Base-by-base conservation (phyloP, 2,888 invertebrate genomes). In the Sicus ferrugineus region DNA sequence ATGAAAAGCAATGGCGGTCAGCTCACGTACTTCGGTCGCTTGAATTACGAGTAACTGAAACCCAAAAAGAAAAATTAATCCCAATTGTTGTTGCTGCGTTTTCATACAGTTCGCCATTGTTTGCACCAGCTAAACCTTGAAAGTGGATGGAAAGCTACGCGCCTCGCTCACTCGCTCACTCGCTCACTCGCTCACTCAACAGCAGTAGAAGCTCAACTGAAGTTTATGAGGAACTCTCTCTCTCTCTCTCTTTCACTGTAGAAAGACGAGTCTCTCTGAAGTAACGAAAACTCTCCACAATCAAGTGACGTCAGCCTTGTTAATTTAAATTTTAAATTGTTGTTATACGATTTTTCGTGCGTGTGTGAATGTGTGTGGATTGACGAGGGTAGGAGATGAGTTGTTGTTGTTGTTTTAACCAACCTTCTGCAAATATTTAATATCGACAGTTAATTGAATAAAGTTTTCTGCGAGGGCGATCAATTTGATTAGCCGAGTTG, bases 361-460 rank as follows among this genome's bases (percentile, higher is more conserved):
- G n/a, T n/a, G n/a, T n/a, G n/a, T n/a, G n/a, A n/a, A n/a, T n/a
- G n/a, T n/a, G n/a, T n/a, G n/a, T n/a, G n/a, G n/a, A n/a, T n/a
- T n/a, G n/a, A n/a, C n/a, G n/a, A n/a, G n/a, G n/a, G n/a, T n/a
- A n/a, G n/a, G n/a, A n/a, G n/a, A 74, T 73, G 73, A 70, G 65
- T 67, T 72, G 64, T 73, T 75, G 74, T 72, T 68, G 70, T 68
- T 70, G 19, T 23, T 54, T 28, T 54, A 54, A 38, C 7, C 67
- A 4, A n/a, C 30, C 21, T 19, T 23, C 14, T 28, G 72, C 73
- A 73, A 76, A 79, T 78, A 76, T 75, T 75, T 71, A 73, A 75
- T 76, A 54, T 68, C 72, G 80, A 75, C 77, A 77, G 77, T 75
- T 82, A 81, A 81, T 81, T 81, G 81, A 81, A 81, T 81, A 81